Percentiles rank a stretch among this genome's conserved stretches.
Evolutionary conservation across 1,140 invertebrate species (phyloP).

Genomic region (Phymastichus coffea): DNA sequence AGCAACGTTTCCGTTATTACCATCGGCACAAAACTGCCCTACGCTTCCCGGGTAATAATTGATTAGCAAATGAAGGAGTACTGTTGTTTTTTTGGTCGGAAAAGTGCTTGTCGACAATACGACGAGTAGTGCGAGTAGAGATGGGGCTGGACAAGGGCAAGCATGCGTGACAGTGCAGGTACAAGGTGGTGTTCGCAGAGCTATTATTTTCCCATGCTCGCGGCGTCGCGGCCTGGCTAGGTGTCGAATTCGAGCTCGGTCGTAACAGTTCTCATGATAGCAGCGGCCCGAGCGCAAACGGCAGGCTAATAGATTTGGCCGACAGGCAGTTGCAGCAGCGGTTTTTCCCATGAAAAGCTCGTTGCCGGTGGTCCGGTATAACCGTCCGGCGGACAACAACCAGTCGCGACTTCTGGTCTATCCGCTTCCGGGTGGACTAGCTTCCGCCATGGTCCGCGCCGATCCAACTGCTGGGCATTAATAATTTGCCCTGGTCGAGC

Average conservation of each 20-base stretch:
- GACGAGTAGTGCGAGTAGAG: no score
- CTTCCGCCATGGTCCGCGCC: conserved; percentile 15
- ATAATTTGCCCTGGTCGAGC: conserved; percentile 4
- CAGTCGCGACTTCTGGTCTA: neutral
- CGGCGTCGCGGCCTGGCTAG: neutral
- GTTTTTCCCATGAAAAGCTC: conserved; percentile 25
- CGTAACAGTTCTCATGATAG: no score
- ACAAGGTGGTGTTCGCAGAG: conserved; percentile 2
- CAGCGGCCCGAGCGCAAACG: no score
- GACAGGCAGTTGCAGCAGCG: neutral
- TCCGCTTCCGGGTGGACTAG: conserved; percentile 13
- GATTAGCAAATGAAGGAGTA: no score
- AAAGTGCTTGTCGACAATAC: no score
- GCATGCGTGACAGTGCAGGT: no score
- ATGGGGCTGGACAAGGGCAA: no score
- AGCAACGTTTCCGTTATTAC: conserved; percentile 26
- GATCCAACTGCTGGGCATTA: conserved; percentile 20
- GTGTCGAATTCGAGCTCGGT: conserved; percentile 23
- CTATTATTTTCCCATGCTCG: conserved; percentile 18
- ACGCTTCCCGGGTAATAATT: no score
- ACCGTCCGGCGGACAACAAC: neutral
- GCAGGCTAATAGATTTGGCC: neutral
- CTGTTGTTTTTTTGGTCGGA: no score
- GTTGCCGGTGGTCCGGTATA: conserved; percentile 6
- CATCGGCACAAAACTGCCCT: neutral